A percentile compares a stretch with the other conserved stretches of the same genome.
Evolutionary conservation across 2,888 invertebrate genomes (phyloP).

Genomic region (Drepanosiphum platanoidis): DNA sequence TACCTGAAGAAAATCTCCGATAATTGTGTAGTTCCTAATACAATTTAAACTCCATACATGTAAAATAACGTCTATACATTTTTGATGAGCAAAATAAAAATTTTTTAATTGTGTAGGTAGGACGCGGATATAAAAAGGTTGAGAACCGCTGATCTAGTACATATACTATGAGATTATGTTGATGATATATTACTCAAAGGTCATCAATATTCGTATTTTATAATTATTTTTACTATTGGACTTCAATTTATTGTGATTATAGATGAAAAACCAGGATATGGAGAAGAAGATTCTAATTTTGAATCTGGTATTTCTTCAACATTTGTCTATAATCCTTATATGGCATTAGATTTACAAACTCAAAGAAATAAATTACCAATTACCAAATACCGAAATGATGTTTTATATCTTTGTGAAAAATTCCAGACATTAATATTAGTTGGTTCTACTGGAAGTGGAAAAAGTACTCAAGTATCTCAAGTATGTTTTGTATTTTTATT

Average conservation of each 20-base stretch:
- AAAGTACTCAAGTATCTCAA: slow-evolving; percentile 95
- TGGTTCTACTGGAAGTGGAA: slow-evolving; percentile 96
- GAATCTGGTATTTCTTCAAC: slow-evolving; percentile 67
- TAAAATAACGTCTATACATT: too few relatives aligned
- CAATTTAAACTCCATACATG: too few relatives aligned
- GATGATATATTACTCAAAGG: background rate
- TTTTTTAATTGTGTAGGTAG: too few relatives aligned
- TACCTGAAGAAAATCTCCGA: too few relatives aligned
- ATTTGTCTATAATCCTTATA: slow-evolving; percentile 86
- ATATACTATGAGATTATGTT: too few relatives aligned
- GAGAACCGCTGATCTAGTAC: too few relatives aligned
- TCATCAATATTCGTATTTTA: background rate
- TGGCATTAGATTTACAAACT: slow-evolving; percentile 82
- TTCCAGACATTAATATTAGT: slow-evolving; percentile 88
- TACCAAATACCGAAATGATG: slow-evolving; percentile 84
- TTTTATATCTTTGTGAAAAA: slow-evolving; percentile 89
- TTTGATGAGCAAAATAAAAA: too few relatives aligned
- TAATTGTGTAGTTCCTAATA: too few relatives aligned
- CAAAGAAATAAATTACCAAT: slow-evolving; percentile 90
- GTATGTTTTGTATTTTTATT: slow-evolving; percentile 69
- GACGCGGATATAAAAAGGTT: too few relatives aligned
- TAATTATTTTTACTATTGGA: background rate
- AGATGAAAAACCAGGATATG: slow-evolving; percentile 50
- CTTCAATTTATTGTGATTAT: background rate
- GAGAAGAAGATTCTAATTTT: slow-evolving; percentile 50